Evolutionary conservation across 2,888 invertebrate species (phyloP), one percentile per base, ranked within the genome.

Genomic region (Malacosoma neustria): DNA sequence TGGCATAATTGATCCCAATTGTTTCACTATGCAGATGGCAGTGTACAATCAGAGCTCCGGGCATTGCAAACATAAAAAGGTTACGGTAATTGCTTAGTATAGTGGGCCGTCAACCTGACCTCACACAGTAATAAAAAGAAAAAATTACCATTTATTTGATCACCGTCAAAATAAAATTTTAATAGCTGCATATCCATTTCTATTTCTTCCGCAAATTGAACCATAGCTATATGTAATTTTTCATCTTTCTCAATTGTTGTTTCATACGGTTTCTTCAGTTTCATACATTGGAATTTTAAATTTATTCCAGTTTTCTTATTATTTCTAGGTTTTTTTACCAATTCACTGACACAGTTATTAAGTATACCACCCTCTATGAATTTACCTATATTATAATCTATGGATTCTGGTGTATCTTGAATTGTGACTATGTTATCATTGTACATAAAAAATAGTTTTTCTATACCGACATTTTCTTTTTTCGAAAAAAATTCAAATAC

Each of bases 151-250:
- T 67, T 50, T 31, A 88, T 51, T n/a, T 58, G 37, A 45, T 88
- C 87, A 1, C 88, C 89, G 56, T 89, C 89, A 57, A 88, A 88
- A 41, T 71, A 67, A 51, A 89, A 88, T 31, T 69, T 76, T 4
- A 89, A 52, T 35, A 64, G 74, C 0, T 69, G 61, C 2, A 85
- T 11, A 0, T 74, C 61, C n/a, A 59, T 46, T 30, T 84, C 76
- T 4, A 82, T 59, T 43, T 80, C 68, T 42, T 87, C 84, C 0
- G 88, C 73, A 59, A 74, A 87, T 44, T 79, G 75, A 29, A 69
- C 53, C 84, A 88, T 85, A 0, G 82, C 71, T 1, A 68, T 32
- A 0, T 48, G 51, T 33, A 88, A 38, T 31, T 63, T 75, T 0
- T 87, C 80, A 34, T 75, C 60, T 0, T 53, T 51, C 3, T 46